Conservation (phyloP, 2,797 vertebrate species). For the Crocodylus rhombifer region DNA sequence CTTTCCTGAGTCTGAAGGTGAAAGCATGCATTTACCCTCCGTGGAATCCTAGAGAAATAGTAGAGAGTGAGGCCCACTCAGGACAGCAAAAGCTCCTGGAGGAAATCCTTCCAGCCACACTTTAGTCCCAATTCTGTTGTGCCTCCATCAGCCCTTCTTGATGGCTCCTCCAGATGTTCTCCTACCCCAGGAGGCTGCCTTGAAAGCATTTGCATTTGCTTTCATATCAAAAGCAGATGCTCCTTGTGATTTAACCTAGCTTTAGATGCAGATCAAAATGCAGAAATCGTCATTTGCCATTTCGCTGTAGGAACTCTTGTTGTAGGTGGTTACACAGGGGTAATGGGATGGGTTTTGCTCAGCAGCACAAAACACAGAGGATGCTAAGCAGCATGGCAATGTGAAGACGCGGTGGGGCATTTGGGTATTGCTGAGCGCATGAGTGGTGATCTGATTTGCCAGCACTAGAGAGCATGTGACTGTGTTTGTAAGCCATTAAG, state of each 20-base stretch:
- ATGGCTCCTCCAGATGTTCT: background rate
- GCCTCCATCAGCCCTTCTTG: background rate
- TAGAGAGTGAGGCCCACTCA: background rate
- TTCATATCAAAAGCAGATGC: background rate
- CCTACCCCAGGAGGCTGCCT: background rate
- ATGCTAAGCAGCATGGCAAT: background rate
- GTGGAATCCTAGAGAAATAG: background rate
- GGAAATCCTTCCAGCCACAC: background rate
- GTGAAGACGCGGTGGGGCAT: background rate
- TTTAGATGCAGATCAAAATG: background rate
- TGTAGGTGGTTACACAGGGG: background rate
- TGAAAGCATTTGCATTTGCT: background rate
- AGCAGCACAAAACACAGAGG: background rate
- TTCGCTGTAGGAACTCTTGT: accelerated
- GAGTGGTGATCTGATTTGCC: background rate
- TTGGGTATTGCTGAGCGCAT: background rate
- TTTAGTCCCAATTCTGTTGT: background rate
- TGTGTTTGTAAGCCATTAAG: background rate
- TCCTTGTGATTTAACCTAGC: background rate
- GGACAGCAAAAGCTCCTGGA: background rate
- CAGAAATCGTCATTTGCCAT: accelerated
- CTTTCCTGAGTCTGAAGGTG: background rate
- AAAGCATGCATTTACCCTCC: background rate
- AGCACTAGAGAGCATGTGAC: background rate
- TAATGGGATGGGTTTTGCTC: background rate